phyloP scores from a whole-genome alignment of 2,888 invertebrate species.

The Dasypolia templi region DNA sequence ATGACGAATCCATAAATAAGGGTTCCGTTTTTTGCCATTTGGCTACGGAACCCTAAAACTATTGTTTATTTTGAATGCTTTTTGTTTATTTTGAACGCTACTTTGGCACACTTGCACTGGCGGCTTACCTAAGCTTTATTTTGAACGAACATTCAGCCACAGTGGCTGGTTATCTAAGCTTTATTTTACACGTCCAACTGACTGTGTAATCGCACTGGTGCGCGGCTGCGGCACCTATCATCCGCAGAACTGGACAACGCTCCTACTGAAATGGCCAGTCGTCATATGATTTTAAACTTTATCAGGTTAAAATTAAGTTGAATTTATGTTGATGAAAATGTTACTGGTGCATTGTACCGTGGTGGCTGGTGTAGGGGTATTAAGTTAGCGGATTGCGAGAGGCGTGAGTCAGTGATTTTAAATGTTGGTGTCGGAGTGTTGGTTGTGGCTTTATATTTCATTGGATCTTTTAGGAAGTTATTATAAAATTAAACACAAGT shows the following conservation, averaged over 20 bases:
- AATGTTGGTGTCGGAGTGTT: background rate
- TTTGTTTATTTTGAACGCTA: background rate
- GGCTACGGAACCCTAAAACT: no score
- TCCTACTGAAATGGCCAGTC: conserved; percentile 43
- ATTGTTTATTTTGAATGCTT: no score
- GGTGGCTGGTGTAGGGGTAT: conserved; percentile 51
- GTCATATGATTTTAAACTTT: conserved; percentile 38
- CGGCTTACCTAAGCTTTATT: conserved; percentile 39
- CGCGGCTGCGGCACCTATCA: conserved; percentile 72
- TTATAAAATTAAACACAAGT: background rate
- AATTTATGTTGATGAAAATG: conserved; percentile 18
- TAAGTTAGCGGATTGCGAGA: conserved; percentile 55
- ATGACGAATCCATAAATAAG: no score
- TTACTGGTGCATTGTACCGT: conserved; percentile 55
- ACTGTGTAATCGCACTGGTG: conserved; percentile 77
- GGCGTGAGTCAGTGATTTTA: conserved; percentile 1
- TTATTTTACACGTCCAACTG: conserved; percentile 74
- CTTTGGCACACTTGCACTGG: background rate
- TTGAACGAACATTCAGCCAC: conserved; percentile 24
- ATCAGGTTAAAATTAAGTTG: background rate
- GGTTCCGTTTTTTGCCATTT: no score
- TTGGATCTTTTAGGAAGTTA: conserved; percentile 9
- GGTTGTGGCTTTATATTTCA: background rate
- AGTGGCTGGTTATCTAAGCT: conserved; percentile 45
- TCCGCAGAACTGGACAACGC: conserved; percentile 65